Evolutionary conservation across 2,888 invertebrate genomes (phyloP).

Genomic region (Chouioia cunea): DNA sequence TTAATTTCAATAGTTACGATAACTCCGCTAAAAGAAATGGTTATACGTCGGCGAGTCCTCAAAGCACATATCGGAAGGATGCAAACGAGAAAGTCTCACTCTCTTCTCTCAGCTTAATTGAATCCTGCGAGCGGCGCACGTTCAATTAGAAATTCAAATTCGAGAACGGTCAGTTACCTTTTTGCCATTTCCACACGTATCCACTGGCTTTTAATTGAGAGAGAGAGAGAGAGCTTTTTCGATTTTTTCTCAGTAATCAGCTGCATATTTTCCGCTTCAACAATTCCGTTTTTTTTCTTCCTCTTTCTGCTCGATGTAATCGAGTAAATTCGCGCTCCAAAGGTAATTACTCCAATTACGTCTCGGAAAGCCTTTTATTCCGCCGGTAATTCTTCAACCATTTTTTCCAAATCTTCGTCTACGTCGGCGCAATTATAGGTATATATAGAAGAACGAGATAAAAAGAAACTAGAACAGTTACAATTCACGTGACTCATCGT

Average conservation of each 20-base stretch:
- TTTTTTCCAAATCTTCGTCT: neutral
- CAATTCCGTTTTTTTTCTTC: no score
- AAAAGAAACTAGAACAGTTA: neutral
- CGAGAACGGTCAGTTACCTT: conserved; percentile 48
- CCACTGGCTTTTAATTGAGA: conserved; percentile 55
- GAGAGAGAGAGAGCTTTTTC: conserved; percentile 17
- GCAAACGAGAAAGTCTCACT: no score
- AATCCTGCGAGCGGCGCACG: conserved; percentile 55
- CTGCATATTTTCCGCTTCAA: neutral
- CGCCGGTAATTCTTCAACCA: neutral
- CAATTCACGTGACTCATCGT: neutral
- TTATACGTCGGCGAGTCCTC: no score
- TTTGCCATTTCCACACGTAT: conserved; percentile 51
- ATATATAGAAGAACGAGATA: no score
- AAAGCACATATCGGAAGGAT: no score
- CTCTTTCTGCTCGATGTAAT: conserved; percentile 3
- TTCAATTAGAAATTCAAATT: conserved; percentile 67
- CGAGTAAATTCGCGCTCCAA: conserved; percentile 25
- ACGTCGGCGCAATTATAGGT: neutral
- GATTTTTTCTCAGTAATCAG: conserved; percentile 41
- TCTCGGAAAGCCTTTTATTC: conserved; percentile 17
- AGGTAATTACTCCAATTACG: conserved; percentile 39
- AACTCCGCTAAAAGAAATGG: no score
- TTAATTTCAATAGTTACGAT: no score
- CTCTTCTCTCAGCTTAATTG: conserved; percentile 55